Conservation (phyloP, 2,888 invertebrate species). For the Melinaea marsaeus region DNA sequence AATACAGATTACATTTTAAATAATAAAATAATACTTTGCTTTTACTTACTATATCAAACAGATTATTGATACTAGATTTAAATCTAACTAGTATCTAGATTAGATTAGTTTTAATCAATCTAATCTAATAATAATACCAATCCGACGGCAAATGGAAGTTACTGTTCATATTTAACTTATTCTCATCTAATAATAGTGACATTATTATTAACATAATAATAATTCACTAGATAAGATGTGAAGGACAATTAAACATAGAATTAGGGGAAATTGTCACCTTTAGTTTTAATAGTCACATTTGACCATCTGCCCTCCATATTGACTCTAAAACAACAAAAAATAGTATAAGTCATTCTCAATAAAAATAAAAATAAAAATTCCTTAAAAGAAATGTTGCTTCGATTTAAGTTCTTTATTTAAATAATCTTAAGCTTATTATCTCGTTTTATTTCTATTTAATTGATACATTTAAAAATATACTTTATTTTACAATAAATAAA, state of each 20-base stretch:
- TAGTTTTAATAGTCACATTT: constrained; percentile 33
- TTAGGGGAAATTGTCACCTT: constrained; percentile 13
- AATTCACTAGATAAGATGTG: too few relatives aligned
- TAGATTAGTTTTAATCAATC: too few relatives aligned
- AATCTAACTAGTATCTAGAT: too few relatives aligned
- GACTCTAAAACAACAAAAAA: background rate
- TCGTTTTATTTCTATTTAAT: constrained; percentile 18
- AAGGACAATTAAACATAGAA: constrained; percentile 14
- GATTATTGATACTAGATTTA: too few relatives aligned
- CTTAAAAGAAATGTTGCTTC: too few relatives aligned
- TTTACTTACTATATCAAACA: too few relatives aligned
- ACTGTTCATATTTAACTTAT: too few relatives aligned
- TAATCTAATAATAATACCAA: too few relatives aligned
- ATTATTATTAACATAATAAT: too few relatives aligned
- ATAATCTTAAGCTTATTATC: constrained; percentile 24
- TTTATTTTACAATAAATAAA: background rate
- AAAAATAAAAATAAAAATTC: background rate
- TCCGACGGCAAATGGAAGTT: too few relatives aligned
- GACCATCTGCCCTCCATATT: constrained; percentile 9
- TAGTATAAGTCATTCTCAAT: background rate
- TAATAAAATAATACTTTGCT: background rate
- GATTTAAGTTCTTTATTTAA: background rate
- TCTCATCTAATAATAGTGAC: too few relatives aligned
- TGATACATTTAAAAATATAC: constrained; percentile 7
- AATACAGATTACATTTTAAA: background rate